phyloP scores from a whole-genome alignment of 2,113 vertebrate species.

The Mellivora capensis region DNA sequence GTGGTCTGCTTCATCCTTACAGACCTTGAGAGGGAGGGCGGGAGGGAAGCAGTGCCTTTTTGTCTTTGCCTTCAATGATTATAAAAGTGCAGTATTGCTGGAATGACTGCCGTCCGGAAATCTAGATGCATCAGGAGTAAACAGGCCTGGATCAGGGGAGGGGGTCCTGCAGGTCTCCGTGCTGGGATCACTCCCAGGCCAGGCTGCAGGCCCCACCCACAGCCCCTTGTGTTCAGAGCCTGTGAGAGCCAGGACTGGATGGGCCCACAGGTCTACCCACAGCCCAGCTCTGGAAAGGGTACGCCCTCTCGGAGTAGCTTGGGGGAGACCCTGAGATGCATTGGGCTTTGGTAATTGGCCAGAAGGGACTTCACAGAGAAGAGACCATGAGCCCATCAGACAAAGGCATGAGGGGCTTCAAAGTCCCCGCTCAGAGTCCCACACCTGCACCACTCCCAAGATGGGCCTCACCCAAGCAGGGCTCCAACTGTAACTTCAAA shows the following conservation, averaged over 20 bases:
- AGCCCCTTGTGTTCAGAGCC: background rate
- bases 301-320: rapidly evolving
- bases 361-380: background rate
- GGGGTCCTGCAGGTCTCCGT: background rate
- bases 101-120: background rate
- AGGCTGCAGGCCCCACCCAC: background rate
- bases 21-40: background rate
- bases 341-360: background rate
- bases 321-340: background rate
- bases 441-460: background rate
- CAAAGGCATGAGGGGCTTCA: background rate
- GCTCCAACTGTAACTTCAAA: background rate
- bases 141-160: background rate
- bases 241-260: rapidly evolving
- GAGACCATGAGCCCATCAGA: background rate
- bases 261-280: background rate
- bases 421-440: background rate
- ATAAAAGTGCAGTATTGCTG: background rate
- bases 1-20: background rate
- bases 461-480: background rate
- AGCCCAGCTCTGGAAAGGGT: background rate
- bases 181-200: background rate
- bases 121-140: background rate
- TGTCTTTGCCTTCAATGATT: background rate
- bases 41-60: background rate